phyloP scores from a whole-genome alignment of 2,113 vertebrate genomes.

The Eonycteris spelaea region DNA sequence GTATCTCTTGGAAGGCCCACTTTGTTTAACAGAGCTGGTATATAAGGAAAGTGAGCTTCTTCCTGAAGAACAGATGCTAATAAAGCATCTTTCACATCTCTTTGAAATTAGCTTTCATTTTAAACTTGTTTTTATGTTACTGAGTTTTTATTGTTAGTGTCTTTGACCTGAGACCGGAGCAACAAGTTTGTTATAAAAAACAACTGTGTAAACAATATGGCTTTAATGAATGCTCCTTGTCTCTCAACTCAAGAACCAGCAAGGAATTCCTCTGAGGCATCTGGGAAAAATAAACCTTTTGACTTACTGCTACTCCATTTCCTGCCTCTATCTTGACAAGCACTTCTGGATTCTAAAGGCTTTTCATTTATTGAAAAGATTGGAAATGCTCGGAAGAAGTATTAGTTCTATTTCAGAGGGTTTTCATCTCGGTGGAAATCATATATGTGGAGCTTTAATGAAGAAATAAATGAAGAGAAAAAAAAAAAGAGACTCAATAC shows the following conservation, averaged over 20 bases:
- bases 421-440: conserved; percentile 1
- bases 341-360: neutral
- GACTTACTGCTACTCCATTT: neutral
- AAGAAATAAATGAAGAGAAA: neutral
- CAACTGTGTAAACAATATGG: neutral
- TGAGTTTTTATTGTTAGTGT: neutral
- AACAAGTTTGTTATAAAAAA: conserved; percentile 44
- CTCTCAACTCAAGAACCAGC: neutral
- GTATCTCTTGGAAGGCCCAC: neutral
- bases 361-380: neutral
- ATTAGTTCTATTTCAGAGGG: neutral
- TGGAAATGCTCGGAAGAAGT: neutral
- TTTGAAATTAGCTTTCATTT: conserved; percentile 45
- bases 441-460: neutral
- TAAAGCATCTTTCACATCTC: neutral
- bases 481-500: neutral
- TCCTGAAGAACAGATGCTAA: neutral
- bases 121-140: conserved; percentile 6
- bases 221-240: conserved; percentile 25
- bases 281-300: conserved; percentile 12
- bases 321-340: neutral
- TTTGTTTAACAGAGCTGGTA: conserved; percentile 5
- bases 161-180: neutral
- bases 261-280: neutral
- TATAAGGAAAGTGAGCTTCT: neutral